Evolutionary conservation across 2,888 invertebrate species (phyloP).

Genomic region (Thereva unica): DNA sequence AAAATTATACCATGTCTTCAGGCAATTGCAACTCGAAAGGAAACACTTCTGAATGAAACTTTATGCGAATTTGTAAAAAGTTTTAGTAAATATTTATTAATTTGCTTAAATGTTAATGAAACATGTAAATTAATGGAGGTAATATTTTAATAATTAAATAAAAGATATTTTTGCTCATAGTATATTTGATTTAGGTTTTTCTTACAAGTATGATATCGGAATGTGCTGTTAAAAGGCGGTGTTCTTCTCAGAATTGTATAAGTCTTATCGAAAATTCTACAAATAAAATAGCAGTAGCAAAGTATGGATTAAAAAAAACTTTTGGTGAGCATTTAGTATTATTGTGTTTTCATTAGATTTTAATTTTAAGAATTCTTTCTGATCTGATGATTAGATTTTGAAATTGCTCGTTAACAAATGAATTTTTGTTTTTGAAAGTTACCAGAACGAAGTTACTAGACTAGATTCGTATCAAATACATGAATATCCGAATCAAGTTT

Average conservation of each 20-base stretch:
- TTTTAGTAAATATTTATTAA: constrained; percentile 54
- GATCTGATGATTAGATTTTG: no score
- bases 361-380: no score
- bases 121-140: constrained; percentile 56
- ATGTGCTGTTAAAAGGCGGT: constrained; percentile 78
- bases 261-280: constrained; percentile 78
- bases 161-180: neutral
- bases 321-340: constrained; percentile 50
- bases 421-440: no score
- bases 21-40: constrained; percentile 71
- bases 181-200: constrained; percentile 49
- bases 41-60: constrained; percentile 59
- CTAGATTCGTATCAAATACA: no score
- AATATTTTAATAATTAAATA: constrained; percentile 34
- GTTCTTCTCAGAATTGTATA: constrained; percentile 79
- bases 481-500: no score
- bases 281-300: constrained; percentile 65
- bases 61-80: constrained; percentile 54
- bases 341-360: no score
- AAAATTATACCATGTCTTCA: constrained; percentile 75
- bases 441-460: no score
- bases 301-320: constrained; percentile 54
- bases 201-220: constrained; percentile 57
- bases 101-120: constrained; percentile 56
- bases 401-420: no score